Percentiles rank a stretch among this genome's conserved stretches.
Evolutionary conservation across 2,888 invertebrate genomes (phyloP).

Genomic region (Aleiodes testaceus): DNA sequence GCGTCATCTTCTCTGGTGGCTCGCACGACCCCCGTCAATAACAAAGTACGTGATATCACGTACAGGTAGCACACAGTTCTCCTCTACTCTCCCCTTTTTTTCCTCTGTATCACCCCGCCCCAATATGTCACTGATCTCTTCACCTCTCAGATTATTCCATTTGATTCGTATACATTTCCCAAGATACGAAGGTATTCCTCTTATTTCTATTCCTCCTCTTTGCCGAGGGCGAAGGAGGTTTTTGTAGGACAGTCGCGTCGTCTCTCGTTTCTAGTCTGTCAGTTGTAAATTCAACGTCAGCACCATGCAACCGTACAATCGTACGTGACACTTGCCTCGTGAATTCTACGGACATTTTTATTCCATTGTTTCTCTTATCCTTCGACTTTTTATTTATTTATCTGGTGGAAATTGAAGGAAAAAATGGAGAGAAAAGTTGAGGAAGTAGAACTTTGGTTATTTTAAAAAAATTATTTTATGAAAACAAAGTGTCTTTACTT

Average conservation of each 20-base stretch:
- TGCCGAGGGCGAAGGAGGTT: not conserved
- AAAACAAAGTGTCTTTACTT: no score
- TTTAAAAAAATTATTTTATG: no score
- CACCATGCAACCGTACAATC: slow-evolving; percentile 8
- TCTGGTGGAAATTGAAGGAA: not conserved
- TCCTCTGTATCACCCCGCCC: not conserved
- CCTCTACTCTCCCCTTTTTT: not conserved
- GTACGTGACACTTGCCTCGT: slow-evolving; percentile 46
- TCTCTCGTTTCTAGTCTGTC: slow-evolving; percentile 28
- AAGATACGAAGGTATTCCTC: slow-evolving; percentile 3
- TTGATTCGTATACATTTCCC: slow-evolving; percentile 22
- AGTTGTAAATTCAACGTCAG: slow-evolving; percentile 50
- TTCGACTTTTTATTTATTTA: not conserved
- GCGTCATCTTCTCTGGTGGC: slow-evolving; percentile 56
- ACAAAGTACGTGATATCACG: slow-evolving; percentile 58
- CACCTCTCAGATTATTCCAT: slow-evolving; percentile 27
- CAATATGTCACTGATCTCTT: slow-evolving; percentile 30
- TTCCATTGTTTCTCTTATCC: slow-evolving; percentile 38
- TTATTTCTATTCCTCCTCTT: slow-evolving; percentile 8
- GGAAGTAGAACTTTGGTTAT: no score
- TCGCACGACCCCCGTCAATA: slow-evolving; percentile 60
- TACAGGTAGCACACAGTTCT: slow-evolving; percentile 35
- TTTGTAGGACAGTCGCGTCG: slow-evolving; percentile 12
- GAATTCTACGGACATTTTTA: slow-evolving; percentile 27
- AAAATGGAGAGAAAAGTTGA: no score